Percentiles rank a stretch among this genome's conserved stretches.
phyloP scores from a whole-genome alignment of 2,797 vertebrate genomes.

The Lophius americanus region DNA sequence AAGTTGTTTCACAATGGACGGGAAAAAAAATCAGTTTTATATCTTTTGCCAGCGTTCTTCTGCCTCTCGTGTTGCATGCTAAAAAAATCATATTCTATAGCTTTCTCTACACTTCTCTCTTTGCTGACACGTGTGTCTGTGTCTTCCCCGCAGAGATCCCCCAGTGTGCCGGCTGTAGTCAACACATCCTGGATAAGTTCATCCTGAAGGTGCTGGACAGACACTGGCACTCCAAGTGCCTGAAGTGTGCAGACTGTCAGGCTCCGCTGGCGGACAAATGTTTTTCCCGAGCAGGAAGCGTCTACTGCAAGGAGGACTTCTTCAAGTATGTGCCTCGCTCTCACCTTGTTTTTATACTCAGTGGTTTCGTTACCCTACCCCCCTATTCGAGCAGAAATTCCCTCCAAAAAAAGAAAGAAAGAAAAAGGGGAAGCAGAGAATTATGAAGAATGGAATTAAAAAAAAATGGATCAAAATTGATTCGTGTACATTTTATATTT shows the following conservation, averaged over 20 bases:
- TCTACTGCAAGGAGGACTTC: slow-evolving; percentile 99
- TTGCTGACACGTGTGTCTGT: slow-evolving; percentile 1
- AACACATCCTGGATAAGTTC: slow-evolving; percentile 98
- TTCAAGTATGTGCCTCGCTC: slow-evolving; percentile 90
- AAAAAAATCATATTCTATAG: no score
- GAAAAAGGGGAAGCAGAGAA: no score
- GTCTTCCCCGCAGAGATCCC: slow-evolving; percentile 88
- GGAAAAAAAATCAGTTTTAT: not conserved
- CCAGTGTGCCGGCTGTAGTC: slow-evolving; percentile 96
- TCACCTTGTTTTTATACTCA: not conserved
- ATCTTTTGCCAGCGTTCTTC: no score
- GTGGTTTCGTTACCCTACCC: no score
- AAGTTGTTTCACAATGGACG: no score
- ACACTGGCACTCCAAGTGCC: slow-evolving; percentile 98
- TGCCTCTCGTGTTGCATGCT: no score
- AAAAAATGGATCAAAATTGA: no score
- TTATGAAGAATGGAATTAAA: no score
- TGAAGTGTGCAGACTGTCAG: slow-evolving; percentile 97
- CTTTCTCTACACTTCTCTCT: not conserved
- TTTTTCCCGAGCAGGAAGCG: slow-evolving; percentile 93
- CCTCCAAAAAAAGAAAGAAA: no score
- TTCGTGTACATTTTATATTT: no score
- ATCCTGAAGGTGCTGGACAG: slow-evolving; percentile 98
- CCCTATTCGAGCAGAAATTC: no score
- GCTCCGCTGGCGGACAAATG: slow-evolving; percentile 95